Evolutionary conservation across 2,113 vertebrate genomes (phyloP).

Genomic region (Vulpes ferrilata): DNA sequence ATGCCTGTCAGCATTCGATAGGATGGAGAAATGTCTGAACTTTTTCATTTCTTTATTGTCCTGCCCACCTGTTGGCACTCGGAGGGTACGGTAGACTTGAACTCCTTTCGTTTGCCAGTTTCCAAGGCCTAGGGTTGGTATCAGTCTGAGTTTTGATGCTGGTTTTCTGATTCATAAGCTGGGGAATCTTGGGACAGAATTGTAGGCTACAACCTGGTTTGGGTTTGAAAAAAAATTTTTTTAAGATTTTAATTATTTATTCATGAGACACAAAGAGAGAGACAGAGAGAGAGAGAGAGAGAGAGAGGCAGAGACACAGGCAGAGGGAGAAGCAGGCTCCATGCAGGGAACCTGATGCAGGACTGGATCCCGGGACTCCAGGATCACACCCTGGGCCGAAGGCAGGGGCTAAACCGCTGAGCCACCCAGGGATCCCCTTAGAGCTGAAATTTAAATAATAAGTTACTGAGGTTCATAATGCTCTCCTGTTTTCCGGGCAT

Average conservation of each 20-base stretch:
- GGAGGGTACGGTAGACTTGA: not conserved
- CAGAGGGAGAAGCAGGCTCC: no score
- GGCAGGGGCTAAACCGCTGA: no score
- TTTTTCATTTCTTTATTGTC: not conserved
- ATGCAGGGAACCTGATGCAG: no score
- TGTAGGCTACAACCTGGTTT: not conserved
- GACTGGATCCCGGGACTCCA: no score
- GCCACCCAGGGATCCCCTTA: not conserved
- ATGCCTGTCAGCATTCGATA: not conserved
- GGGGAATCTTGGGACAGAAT: not conserved
- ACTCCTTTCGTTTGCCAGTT: not conserved
- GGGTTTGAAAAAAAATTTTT: no score
- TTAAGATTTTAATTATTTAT: no score
- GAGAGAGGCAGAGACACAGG: no score
- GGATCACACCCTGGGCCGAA: no score
- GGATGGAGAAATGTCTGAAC: not conserved
- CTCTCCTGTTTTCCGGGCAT: accelerated
- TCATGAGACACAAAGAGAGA: no score
- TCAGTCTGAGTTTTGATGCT: not conserved
- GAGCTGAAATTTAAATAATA: not conserved
- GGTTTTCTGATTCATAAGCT: not conserved
- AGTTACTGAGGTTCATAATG: no score
- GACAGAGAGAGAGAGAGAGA: no score
- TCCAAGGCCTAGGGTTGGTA: not conserved
- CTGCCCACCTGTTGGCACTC: not conserved